phyloP scores from a whole-genome alignment of 2,797 vertebrate species.

The Allobates femoralis region DNA sequence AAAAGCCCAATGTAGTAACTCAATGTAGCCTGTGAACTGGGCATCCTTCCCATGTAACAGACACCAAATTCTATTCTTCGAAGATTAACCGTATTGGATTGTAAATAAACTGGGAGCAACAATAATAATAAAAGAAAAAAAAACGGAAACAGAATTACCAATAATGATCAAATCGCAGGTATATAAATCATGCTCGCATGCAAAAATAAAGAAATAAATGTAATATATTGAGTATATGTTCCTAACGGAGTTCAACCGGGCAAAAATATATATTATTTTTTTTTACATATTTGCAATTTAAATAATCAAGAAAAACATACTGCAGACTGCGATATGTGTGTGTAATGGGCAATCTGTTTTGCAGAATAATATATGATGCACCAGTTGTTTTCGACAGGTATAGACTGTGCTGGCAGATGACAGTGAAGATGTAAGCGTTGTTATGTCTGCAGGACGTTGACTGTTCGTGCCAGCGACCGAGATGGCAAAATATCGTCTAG shows the following conservation, averaged over 20 bases:
- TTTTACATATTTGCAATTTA: neutral
- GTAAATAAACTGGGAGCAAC: slow-evolving; percentile 36
- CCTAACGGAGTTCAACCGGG: neutral
- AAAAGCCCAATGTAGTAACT: slow-evolving; percentile 50
- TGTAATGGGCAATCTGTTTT: slow-evolving; percentile 37
- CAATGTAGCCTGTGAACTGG: slow-evolving; percentile 60
- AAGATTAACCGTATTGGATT: slow-evolving; percentile 34
- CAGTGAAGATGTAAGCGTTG: slow-evolving; percentile 27
- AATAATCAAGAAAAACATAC: neutral
- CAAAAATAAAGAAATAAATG: slow-evolving; percentile 2
- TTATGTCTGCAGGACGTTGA: slow-evolving; percentile 1
- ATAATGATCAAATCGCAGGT: slow-evolving; percentile 24
- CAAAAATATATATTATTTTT: neutral
- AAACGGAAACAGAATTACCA: slow-evolving; percentile 35
- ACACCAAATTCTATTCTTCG: slow-evolving; percentile 40
- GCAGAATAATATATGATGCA: slow-evolving; percentile 16
- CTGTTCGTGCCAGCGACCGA: slow-evolving; percentile 2
- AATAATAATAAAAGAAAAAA: too few species aligned
- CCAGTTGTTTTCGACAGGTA: slow-evolving; percentile 16
- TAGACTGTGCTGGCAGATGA: neutral
- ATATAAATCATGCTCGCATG: slow-evolving; percentile 11
- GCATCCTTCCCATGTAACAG: slow-evolving; percentile 43
- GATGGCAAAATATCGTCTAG: neutral
- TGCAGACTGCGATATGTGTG: neutral
- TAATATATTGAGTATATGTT: slow-evolving; percentile 14